Evolutionary conservation across 2,888 invertebrate genomes (phyloP), one percentile per base, ranked within the genome.

Genomic region (Habroteleia sp.): DNA sequence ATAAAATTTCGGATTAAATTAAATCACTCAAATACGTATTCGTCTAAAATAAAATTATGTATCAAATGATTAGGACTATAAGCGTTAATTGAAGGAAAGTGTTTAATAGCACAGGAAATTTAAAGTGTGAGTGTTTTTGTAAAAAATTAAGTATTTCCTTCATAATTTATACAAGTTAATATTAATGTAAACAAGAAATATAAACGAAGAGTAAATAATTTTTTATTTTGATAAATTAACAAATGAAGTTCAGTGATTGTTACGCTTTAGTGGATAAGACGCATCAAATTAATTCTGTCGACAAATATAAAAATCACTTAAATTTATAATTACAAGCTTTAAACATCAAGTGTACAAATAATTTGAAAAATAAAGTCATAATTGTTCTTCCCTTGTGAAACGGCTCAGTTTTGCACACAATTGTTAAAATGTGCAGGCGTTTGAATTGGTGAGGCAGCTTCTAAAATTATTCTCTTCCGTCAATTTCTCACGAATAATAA

Each of bases 401-500:
- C 65, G 65, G 60, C 66, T 66, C 73, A 73, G 58, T 74, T 74
- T 74, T 74, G 74, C 66, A 66, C 74, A 68, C 62, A 74, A 68
- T 74, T 39, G 66, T 74, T 65, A 62, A 68, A 62, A 39, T 62
- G 66, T 60, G 66, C 74, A 68, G 68, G 50, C 63, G 68, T 54
- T 74, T 37, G 68, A 60, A 63, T 74, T 50, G 54, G 48, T 62
- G 62, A 50, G 50, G 52, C 68, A 50, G 63, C 33, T 68, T 74
- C 68, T 74, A 68, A 74, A 74, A 74, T 74, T 68, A 74, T 74
- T 74, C 74, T 68, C 74, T 68, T 68, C 68, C 74, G 68, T 74
- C 68, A 68, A 74, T 68, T 74, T 74, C 74, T 74, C 74, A 74
- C 68, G 74, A 74, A 68, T 74, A 74, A 74, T 74, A 62, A 68